Evolutionary conservation across 2,113 vertebrate species (phyloP), one percentile per base, ranked within the genome.

Genomic region (Leptocoma aspasia): DNA sequence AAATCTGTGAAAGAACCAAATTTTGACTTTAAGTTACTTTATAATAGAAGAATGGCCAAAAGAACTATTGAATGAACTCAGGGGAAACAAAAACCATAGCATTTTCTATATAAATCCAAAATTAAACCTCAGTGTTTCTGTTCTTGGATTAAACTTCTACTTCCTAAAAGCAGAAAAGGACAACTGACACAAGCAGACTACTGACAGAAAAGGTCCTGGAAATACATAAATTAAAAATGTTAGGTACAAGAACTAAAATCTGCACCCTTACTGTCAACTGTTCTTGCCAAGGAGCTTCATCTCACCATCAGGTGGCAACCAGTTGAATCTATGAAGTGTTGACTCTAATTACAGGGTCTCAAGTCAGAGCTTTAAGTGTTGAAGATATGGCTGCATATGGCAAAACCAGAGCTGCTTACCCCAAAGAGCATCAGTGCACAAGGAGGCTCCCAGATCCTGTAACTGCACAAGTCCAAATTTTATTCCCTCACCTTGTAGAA

Each of bases 191-290:
- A 59, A 60, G 21, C 5, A 4, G 11, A 33, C 13, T 35, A 65
- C 21, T 27, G 35, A 65, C 7, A 81, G 26, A 56, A 71, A 69
- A 68, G 23, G 7, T 64, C 39, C 22, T 79, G 49, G 19, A 76
- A 86, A 71, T 16, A 4, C 8, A 71, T 5, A 71, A 93, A 54
- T n/a, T 39, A 41, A 68, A 75, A 71, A 56, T 8, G 8, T 9
- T 35, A 64, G 31, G 30, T 70, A 59, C 4, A 30, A 57, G 18
- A 37, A 77, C 21, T 53, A 56, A 93, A 95, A 53, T 64, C 52
- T 60, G 15, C 31, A 60, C 0, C 1, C 20, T 53, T 83, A 26
- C 8, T 61, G 15, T 31, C 16, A 33, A 0, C 12, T 28, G 5
- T 19, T 80, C 28, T 63, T 39, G 9, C 16, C 10, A 35, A 60